A percentile compares a stretch with the other conserved stretches of the same genome.
phyloP scores from a whole-genome alignment of 1,140 invertebrate genomes.

The Aphaenogaster floridana region DNA sequence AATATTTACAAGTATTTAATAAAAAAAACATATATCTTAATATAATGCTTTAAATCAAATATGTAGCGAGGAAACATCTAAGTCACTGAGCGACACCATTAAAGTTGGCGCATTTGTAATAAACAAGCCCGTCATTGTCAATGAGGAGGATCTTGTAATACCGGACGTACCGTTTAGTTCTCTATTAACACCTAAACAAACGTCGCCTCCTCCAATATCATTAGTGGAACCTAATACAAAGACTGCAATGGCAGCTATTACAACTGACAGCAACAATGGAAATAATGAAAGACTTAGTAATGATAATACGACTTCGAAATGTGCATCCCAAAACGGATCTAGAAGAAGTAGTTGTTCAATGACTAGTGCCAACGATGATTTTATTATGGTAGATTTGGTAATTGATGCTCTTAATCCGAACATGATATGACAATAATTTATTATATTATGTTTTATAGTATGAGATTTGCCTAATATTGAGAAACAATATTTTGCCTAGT shows the following conservation, averaged over 20 bases:
- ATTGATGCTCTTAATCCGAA: conserved; percentile 82
- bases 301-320: conserved; percentile 83
- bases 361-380: conserved; percentile 89
- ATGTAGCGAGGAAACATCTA: conserved; percentile 87
- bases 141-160: conserved; percentile 88
- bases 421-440: conserved; percentile 30
- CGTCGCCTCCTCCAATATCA: conserved; percentile 81
- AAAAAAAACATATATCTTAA: conserved; percentile 21
- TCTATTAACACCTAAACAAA: conserved; percentile 86
- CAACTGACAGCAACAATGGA: conserved; percentile 85
- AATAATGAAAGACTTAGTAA: conserved; percentile 83
- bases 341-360: conserved; percentile 87
- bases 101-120: conserved; percentile 91
- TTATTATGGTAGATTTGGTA: conserved; percentile 93
- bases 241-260: conserved; percentile 67
- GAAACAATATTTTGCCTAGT: conserved; percentile 8
- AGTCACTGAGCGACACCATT: conserved; percentile 89
- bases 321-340: conserved; percentile 84
- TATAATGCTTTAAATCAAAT: conserved; percentile 34
- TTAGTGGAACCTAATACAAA: conserved; percentile 71
- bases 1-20: conserved; percentile 1
- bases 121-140: conserved; percentile 86
- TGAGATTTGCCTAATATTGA: conserved; percentile 25
- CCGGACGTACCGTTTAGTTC: conserved; percentile 91
- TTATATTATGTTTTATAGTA: background rate